A percentile compares a stretch with the other conserved stretches of the same genome.
Conservation (phyloP, 1,140 invertebrate species). For the Melanaphis sacchari region DNA sequence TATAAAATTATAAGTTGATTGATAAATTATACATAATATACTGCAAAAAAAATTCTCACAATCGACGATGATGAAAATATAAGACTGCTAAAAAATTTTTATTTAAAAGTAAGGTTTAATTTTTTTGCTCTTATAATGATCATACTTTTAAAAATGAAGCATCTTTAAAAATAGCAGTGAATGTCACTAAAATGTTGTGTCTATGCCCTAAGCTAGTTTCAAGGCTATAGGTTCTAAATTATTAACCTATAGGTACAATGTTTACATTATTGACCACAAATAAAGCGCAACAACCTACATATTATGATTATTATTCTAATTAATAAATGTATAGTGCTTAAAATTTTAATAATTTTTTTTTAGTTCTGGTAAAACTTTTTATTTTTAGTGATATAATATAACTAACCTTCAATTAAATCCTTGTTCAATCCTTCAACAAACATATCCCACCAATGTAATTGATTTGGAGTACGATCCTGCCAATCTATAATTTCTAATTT, state of each 20-base stretch:
- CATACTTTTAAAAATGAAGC: background rate
- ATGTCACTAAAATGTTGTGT: background rate
- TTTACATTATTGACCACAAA: background rate
- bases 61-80: too few species aligned
- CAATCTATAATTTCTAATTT: slow-evolving; percentile 96
- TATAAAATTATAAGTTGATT: background rate
- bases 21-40: too few species aligned
- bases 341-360: background rate
- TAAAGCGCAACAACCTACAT: background rate
- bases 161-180: background rate
- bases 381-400: slow-evolving; percentile 26
- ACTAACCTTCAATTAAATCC: slow-evolving; percentile 85
- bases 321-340: background rate
- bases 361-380: background rate
- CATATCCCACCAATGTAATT: slow-evolving; percentile 97
- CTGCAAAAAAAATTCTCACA: too few species aligned
- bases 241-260: too few species aligned
- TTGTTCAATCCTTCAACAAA: slow-evolving; percentile 95
- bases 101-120: background rate
- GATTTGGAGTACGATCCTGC: slow-evolving; percentile 81
- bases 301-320: background rate
- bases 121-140: background rate
- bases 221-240: too few species aligned
- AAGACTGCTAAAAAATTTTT: too few species aligned
- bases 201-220: too few species aligned